Base-by-base conservation (phyloP, 2,888 invertebrate species). In the Rotaria socialis region DNA sequence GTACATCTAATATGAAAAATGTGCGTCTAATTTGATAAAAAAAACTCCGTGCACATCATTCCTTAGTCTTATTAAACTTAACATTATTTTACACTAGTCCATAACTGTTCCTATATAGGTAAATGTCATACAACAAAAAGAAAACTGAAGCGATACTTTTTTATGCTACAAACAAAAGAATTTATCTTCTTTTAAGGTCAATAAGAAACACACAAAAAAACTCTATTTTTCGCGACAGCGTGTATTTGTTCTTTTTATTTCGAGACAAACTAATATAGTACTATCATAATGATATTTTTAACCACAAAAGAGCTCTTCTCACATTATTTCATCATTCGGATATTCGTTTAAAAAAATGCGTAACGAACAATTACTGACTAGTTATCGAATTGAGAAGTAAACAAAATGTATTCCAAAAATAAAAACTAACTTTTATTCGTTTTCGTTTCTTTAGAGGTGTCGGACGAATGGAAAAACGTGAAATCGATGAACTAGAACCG, bases 381-480 rank as follows among this genome's bases (percentile, higher is more conserved):
- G 67, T 41, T 67, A 35, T 67, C 67, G 67, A 67, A 27, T 19
- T 67, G 67, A 35, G 35, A 67, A 41, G 67, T 67, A 56, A 8
- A 56, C 1, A 19, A 35, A 67, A 27, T 35, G 35, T 35, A 5
- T 8, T 27, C 19, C 5, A 35, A 35, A 1, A 27, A 67, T 35
- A 24, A 22, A 14, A 35, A 27, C 19, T 5, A 24, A 19, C 19
- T 19, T 35, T 35, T 24, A 41, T 80, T 75, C 5, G 5, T 22
- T 43, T 43, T 47, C 0, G 4, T 75, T 75, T 19, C 0, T 16
- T 5, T 80, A 80, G 80, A 24, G 11, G 47, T n/a, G 24, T 80
- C 11, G 80, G 80, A 80, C 47, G 80, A 80, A 80, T 80, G 80
- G 80, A 80, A 80, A 80, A 80, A 80, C 80, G 14, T 24, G 47